Conservation (phyloP, 53 echinoderm and acorn worm species). For the Paracentrotus lividus region DNA sequence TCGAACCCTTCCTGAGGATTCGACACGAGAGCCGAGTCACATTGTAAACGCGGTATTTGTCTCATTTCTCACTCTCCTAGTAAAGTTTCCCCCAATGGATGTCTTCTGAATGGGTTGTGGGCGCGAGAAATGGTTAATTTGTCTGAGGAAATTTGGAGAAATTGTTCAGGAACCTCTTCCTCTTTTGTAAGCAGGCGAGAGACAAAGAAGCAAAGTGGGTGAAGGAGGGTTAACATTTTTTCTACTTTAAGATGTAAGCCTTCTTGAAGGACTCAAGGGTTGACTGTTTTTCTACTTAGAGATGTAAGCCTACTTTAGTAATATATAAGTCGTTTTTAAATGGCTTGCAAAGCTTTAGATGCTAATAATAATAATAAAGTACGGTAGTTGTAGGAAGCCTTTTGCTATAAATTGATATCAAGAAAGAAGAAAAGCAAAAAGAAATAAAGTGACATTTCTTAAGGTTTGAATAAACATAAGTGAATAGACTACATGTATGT, state of each 20-base stretch:
- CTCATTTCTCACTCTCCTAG: not conserved
- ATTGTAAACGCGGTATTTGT: no score
- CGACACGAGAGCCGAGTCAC: no score
- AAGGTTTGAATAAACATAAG: no score
- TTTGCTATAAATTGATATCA: not conserved
- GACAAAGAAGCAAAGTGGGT: not conserved
- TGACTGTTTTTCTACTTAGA: not conserved
- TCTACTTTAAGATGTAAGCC: not conserved
- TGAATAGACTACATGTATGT: no score
- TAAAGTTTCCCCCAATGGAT: not conserved
- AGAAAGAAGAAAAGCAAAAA: conserved; percentile 13
- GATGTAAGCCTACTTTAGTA: not conserved
- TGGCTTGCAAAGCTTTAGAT: not conserved
- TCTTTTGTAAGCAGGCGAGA: conserved; percentile 33
- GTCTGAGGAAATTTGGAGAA: conserved; percentile 62
- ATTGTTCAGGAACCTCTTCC: conserved; percentile 56
- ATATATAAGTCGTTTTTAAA: not conserved
- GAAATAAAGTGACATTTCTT: no score
- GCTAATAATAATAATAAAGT: not conserved
- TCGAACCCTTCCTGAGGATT: no score
- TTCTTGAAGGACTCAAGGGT: not conserved
- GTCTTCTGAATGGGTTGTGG: conserved; percentile 52
- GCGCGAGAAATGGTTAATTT: conserved; percentile 68
- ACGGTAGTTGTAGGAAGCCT: not conserved
- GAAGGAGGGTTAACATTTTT: not conserved